These are phyloP conservation scores for Trematomus loennbergii DNA, from an alignment of 2,113 vertebrate species.

Conservation along the genomic window DNA sequence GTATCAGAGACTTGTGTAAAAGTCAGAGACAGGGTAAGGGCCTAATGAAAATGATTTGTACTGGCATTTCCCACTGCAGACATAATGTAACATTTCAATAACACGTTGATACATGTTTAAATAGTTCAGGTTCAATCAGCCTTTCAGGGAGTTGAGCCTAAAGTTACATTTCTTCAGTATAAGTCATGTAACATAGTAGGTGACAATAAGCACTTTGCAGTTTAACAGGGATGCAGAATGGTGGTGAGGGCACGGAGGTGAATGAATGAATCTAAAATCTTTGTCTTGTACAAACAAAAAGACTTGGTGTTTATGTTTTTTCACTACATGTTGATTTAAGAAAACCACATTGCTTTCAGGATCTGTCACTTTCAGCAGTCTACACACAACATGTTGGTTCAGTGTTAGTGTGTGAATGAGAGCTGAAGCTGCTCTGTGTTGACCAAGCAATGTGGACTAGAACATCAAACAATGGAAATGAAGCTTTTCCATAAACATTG, in stretches of 20 bases:
- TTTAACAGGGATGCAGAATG: not conserved
- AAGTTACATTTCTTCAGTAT: conserved; percentile 3
- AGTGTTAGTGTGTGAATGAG: not conserved
- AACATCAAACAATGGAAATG: not conserved
- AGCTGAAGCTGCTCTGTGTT: not conserved
- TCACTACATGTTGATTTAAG: not conserved
- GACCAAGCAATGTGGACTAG: not conserved
- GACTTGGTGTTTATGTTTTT: not conserved
- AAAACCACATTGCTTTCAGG: not conserved
- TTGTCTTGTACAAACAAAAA: not conserved
- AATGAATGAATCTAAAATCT: conserved; percentile 3
- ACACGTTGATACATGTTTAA: conserved; percentile 19
- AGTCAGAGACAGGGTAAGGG: conserved; percentile 47
- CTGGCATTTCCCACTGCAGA: conserved; percentile 50
- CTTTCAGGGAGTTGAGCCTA: conserved; percentile 8
- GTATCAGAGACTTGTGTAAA: conserved; percentile 45
- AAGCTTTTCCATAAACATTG: not conserved
- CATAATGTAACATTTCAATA: conserved; percentile 53
- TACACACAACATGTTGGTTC: not conserved
- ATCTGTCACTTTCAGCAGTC: conserved; percentile 1
- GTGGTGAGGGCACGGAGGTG: not conserved
- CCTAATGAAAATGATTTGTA: conserved; percentile 59
- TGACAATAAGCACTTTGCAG: conserved; percentile 13
- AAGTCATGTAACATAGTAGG: conserved; percentile 21
- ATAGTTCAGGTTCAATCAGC: conserved; percentile 1